These are phyloP conservation scores for Plutella xylostella DNA, from an alignment of 2,888 invertebrate species.

Conservation along the genomic window DNA sequence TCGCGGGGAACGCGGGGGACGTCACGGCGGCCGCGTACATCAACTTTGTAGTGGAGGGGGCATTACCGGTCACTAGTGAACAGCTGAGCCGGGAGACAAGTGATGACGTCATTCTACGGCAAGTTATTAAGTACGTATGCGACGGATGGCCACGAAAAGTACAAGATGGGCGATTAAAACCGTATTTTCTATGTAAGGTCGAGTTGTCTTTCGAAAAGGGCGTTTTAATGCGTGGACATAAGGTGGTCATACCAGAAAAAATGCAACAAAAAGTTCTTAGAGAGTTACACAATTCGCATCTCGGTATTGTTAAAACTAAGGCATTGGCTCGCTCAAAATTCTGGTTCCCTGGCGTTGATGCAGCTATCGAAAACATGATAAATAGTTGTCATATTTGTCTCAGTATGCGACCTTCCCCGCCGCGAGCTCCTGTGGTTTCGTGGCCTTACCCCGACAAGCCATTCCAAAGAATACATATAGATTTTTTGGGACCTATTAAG, in stretches of 20 bases:
- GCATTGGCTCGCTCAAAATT: constrained; percentile 7
- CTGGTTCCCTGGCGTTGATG: constrained; percentile 17
- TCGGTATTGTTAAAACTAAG: constrained; percentile 12
- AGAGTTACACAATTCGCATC: constrained; percentile 9
- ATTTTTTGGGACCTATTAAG: not conserved
- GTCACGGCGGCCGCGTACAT: not conserved
- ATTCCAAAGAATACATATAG: not conserved
- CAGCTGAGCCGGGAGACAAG: constrained; percentile 2
- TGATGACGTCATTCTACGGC: constrained; percentile 8
- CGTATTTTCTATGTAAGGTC: constrained; percentile 13
- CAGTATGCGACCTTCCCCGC: constrained; percentile 13
- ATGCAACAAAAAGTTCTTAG: not conserved
- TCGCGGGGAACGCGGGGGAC: too few relatives aligned
- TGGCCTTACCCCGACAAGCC: constrained; percentile 12
- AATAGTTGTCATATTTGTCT: constrained; percentile 10
- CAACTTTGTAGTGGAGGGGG: not conserved
- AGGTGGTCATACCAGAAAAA: constrained; percentile 11
- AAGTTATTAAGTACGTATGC: constrained; percentile 11
- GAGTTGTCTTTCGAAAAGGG: constrained; percentile 14
- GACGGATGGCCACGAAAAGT: constrained; percentile 16
- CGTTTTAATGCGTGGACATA: constrained; percentile 16
- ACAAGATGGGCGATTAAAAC: constrained; percentile 7
- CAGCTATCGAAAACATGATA: constrained; percentile 9
- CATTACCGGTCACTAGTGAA: not conserved
- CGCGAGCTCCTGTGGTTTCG: constrained; percentile 15